Conservation (phyloP, 1,140 invertebrate species). For the Dendroctonus ponderosae region DNA sequence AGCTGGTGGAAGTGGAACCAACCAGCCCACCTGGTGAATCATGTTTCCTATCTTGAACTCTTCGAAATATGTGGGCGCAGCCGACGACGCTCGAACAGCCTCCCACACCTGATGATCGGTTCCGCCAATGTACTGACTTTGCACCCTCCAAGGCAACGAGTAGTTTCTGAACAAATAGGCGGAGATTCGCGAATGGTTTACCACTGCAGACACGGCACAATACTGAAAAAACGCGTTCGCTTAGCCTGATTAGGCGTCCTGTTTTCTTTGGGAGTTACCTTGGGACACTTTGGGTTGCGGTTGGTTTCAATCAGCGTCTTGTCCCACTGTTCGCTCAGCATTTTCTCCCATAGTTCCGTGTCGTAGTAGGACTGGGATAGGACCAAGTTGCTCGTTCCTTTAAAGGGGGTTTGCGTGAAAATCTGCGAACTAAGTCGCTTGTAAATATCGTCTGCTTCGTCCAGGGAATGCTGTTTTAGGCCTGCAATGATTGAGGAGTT, state of each 20-base stretch:
- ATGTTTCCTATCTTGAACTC: constrained; percentile 75
- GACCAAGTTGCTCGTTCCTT: constrained; percentile 76
- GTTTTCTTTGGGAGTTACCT: constrained; percentile 54
- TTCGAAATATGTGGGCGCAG: constrained; percentile 91
- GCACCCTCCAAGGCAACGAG: constrained; percentile 69
- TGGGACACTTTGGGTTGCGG: constrained; percentile 61
- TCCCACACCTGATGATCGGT: constrained; percentile 79
- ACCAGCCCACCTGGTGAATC: constrained; percentile 71
- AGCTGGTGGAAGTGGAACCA: too few relatives aligned
- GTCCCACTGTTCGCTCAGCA: constrained; percentile 72
- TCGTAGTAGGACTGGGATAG: constrained; percentile 91
- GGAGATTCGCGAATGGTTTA: constrained; percentile 74
- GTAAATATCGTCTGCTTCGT: constrained; percentile 35
- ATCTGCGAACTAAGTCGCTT: constrained; percentile 64
- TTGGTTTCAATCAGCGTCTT: constrained; percentile 68
- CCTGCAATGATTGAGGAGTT: constrained; percentile 15
- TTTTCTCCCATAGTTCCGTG: constrained; percentile 78
- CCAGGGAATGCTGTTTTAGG: constrained; percentile 35
- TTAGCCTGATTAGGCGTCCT: background rate
- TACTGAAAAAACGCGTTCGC: constrained; percentile 55
- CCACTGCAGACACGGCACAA: constrained; percentile 75
- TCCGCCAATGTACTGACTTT: constrained; percentile 78
- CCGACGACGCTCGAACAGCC: constrained; percentile 85
- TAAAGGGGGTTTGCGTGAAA: constrained; percentile 69
- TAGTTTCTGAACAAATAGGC: constrained; percentile 93